Percentiles rank a stretch among this genome's conserved stretches.
These are phyloP conservation scores for Lasiommata megera DNA, from an alignment of 2,888 invertebrate genomes.

Conservation along the genomic window DNA sequence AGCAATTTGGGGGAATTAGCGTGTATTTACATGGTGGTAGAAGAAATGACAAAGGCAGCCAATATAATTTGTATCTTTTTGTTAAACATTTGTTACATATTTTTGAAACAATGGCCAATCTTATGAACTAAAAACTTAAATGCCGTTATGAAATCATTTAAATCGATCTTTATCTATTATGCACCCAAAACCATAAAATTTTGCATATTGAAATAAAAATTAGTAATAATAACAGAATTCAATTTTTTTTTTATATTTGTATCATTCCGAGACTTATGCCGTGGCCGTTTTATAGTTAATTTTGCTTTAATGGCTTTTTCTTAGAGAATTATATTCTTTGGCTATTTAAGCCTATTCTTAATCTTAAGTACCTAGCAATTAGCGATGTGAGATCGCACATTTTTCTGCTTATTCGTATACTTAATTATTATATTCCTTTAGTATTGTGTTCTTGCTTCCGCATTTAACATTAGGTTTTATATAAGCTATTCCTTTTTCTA, in stretches of 20 bases:
- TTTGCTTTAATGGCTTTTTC: slow-evolving; percentile 13
- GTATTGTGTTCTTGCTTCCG: slow-evolving; percentile 59
- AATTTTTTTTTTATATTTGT: background rate
- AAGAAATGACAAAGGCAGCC: too few species aligned
- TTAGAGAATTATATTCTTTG: slow-evolving; percentile 13
- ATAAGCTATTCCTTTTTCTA: slow-evolving; percentile 39
- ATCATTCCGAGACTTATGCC: slow-evolving; percentile 5
- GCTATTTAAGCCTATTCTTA: slow-evolving; percentile 15
- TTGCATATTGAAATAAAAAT: background rate
- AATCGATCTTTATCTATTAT: too few species aligned
- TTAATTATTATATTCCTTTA: slow-evolving; percentile 41
- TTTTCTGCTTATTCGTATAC: slow-evolving; percentile 44
- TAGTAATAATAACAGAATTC: background rate
- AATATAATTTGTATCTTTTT: too few species aligned
- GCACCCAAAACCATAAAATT: too few species aligned
- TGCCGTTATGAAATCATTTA: too few species aligned
- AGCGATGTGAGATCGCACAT: slow-evolving; percentile 57
- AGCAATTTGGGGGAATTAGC: too few species aligned
- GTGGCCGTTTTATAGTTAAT: slow-evolving; percentile 12
- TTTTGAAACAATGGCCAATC: too few species aligned
- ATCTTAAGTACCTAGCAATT: slow-evolving; percentile 54
- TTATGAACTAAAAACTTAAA: too few species aligned
- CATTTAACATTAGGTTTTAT: slow-evolving; percentile 50
- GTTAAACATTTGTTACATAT: too few species aligned
- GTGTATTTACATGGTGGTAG: too few species aligned